A percentile compares a stretch with the other conserved stretches of the same genome.
These are phyloP conservation scores for Motacilla tschutschensis DNA, from an alignment of 2,113 vertebrate species.

Conservation along the genomic window DNA sequence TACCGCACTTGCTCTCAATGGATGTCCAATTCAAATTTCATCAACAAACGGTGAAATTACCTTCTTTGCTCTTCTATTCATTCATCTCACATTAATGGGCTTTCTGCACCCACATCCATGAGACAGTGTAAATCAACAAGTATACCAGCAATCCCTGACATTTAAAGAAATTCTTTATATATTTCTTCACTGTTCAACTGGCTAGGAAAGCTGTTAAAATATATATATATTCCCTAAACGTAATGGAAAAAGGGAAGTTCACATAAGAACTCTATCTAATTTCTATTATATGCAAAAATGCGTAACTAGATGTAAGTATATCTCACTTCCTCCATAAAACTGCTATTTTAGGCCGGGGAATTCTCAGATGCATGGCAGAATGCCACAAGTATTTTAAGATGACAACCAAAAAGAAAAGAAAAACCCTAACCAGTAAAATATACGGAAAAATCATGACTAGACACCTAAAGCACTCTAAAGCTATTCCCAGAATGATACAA, in stretches of 20 bases:
- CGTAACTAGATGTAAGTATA: neutral
- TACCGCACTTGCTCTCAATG: neutral
- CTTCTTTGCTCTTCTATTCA: neutral
- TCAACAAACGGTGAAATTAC: neutral
- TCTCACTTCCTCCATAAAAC: neutral
- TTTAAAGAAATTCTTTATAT: neutral
- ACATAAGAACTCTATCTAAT: neutral
- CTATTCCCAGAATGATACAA: neutral
- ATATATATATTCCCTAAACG: neutral
- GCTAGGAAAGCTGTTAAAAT: neutral
- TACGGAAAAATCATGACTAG: neutral
- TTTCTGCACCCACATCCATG: neutral
- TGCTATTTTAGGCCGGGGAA: neutral
- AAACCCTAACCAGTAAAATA: neutral
- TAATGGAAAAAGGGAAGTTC: neutral
- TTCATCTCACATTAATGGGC: neutral
- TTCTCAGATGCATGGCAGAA: neutral
- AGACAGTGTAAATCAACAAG: neutral
- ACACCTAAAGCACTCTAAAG: neutral
- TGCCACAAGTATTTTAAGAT: neutral
- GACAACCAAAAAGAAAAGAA: neutral
- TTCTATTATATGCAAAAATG: neutral
- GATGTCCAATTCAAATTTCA: neutral
- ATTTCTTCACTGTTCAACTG: neutral
- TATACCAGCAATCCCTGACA: neutral